Evolutionary conservation across 2,113 vertebrate species (phyloP).

Genomic region (Tinamus guttatus): DNA sequence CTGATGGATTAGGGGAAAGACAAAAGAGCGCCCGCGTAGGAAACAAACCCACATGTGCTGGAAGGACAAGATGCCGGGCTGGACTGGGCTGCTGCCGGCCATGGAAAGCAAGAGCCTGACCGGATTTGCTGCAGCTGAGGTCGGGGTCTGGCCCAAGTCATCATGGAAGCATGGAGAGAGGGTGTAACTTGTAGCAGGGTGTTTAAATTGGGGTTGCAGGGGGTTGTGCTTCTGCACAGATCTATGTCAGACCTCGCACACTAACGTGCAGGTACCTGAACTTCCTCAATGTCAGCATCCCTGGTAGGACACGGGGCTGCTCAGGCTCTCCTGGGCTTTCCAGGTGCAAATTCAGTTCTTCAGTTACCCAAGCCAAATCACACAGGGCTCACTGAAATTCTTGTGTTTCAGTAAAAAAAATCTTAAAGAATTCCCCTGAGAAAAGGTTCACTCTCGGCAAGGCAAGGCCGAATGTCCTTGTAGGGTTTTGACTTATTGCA

Average conservation of each 20-base stretch:
- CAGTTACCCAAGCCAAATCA: not conserved
- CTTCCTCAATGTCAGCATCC: accelerated
- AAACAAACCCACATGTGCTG: not conserved
- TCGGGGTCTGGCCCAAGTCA: accelerated
- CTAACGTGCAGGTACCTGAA: not conserved
- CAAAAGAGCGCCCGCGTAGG: not conserved
- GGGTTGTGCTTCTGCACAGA: not conserved
- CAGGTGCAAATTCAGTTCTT: not conserved
- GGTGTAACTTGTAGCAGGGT: not conserved
- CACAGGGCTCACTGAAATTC: not conserved
- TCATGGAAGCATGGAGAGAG: not conserved
- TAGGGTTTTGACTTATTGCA: not conserved
- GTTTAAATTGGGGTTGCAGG: not conserved
- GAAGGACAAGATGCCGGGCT: not conserved
- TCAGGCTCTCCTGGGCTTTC: not conserved
- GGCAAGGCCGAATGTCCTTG: not conserved
- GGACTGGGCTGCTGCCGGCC: not conserved
- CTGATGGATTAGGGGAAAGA: conserved; percentile 21
- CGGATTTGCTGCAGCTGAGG: not conserved
- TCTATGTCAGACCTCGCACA: accelerated
- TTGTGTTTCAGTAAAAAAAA: not conserved
- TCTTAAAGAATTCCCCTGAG: not conserved
- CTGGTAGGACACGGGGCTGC: not conserved
- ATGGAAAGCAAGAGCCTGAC: not conserved
- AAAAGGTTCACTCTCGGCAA: not conserved